phyloP scores from a whole-genome alignment of 2,113 vertebrate species.

The Alligator mississippiensis region DNA sequence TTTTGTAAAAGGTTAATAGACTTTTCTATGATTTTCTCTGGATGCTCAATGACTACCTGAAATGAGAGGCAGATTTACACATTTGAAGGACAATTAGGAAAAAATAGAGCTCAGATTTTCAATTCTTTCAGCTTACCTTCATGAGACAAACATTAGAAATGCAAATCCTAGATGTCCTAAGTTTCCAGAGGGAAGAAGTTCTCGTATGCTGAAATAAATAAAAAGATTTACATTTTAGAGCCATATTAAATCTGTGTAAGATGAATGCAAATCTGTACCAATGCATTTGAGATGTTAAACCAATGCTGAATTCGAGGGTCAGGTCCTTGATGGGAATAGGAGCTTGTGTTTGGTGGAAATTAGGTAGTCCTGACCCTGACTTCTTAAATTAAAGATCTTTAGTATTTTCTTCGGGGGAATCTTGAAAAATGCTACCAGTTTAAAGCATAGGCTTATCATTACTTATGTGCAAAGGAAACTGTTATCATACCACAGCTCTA shows the following conservation, averaged over 20 bases:
- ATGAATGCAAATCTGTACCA: conserved; percentile 18
- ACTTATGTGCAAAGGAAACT: background rate
- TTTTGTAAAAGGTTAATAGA: conserved; percentile 48
- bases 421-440: background rate
- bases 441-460: background rate
- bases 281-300: background rate
- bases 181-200: background rate
- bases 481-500: background rate
- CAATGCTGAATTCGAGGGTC: background rate
- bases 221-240: conserved; percentile 21
- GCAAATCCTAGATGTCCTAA: conserved; percentile 45
- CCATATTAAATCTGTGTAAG: background rate
- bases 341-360: background rate
- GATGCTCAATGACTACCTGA: conserved; percentile 30
- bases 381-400: background rate
- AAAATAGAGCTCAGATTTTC: background rate
- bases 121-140: background rate
- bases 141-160: conserved; percentile 33
- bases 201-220: conserved; percentile 16
- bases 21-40: conserved; percentile 41
- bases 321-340: background rate
- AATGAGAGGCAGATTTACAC: conserved; percentile 10
- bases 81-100: conserved; percentile 39
- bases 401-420: background rate
- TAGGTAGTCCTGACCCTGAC: background rate